These are phyloP conservation scores for Lycorma delicatula DNA, from an alignment of 1,140 invertebrate genomes.

Conservation along the genomic window DNA sequence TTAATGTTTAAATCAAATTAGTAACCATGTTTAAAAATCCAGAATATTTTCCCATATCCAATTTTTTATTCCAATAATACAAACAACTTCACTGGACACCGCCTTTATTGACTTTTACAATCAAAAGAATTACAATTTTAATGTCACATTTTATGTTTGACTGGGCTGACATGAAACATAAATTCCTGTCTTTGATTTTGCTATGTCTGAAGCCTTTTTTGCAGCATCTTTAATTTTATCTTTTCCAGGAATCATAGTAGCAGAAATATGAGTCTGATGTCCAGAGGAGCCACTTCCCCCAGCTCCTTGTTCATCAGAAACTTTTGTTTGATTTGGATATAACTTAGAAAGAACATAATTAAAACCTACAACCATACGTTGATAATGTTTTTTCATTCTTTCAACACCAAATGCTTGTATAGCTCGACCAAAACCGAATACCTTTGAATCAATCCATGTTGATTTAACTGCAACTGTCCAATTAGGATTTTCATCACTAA, in stretches of 20 bases:
- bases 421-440: slow-evolving; percentile 76
- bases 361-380: slow-evolving; percentile 71
- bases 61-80: too few relatives aligned
- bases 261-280: slow-evolving; percentile 37
- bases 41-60: too few relatives aligned
- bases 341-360: slow-evolving; percentile 66
- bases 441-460: slow-evolving; percentile 79
- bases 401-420: slow-evolving; percentile 83
- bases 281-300: slow-evolving; percentile 37
- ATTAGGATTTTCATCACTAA: slow-evolving; percentile 54
- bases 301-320: slow-evolving; percentile 27
- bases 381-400: slow-evolving; percentile 75
- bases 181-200: slow-evolving; percentile 52
- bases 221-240: slow-evolving; percentile 63
- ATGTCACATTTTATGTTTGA: too few relatives aligned
- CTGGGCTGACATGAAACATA: slow-evolving; percentile 12
- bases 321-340: slow-evolving; percentile 50
- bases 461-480: slow-evolving; percentile 68
- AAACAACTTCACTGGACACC: too few relatives aligned
- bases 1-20: too few relatives aligned
- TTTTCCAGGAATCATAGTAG: too few relatives aligned
- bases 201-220: slow-evolving; percentile 64
- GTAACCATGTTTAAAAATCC: too few relatives aligned
- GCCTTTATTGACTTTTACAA: too few relatives aligned
- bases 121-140: too few relatives aligned